phyloP scores from a whole-genome alignment of 2,113 vertebrate species.

The Hassar affinis region DNA sequence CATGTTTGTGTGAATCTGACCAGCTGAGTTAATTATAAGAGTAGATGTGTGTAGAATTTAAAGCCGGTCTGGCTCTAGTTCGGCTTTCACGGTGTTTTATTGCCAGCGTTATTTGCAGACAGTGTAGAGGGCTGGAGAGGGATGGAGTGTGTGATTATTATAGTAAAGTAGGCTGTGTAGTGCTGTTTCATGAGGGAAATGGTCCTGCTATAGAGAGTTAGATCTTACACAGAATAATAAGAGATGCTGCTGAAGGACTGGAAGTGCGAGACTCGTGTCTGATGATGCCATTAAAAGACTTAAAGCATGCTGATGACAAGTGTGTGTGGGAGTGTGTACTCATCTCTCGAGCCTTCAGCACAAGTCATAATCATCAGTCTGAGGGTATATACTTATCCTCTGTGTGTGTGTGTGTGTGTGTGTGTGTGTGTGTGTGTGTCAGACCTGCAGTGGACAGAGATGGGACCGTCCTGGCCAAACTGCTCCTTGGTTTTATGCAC shows the following conservation, averaged over 20 bases:
- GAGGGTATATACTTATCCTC: not conserved
- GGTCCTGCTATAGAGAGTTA: conserved; percentile 1
- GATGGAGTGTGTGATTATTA: not conserved
- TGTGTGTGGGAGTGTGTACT: conserved; percentile 25
- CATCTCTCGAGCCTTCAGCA: not conserved
- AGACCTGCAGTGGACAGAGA: conserved; percentile 98
- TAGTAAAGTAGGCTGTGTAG: conserved; percentile 8
- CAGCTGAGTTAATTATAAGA: not conserved
- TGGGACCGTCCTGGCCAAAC: conserved; percentile 97
- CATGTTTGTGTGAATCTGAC: not conserved
- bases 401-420: conserved; percentile 20
- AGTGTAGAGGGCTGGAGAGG: not conserved
- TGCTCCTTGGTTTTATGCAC: conserved; percentile 99
- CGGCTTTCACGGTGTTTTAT: not conserved
- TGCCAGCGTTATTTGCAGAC: not conserved
- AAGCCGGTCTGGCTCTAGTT: not conserved
- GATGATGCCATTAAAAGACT: conserved; percentile 48
- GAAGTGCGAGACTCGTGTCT: conserved; percentile 44
- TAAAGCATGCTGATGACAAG: conserved; percentile 11
- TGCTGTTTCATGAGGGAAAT: conserved; percentile 11
- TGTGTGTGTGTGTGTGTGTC: conserved; percentile 8
- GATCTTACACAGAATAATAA: conserved; percentile 9
- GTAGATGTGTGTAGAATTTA: not conserved
- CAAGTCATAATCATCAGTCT: not conserved
- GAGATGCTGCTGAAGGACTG: not conserved